Evolutionary conservation across 2,888 invertebrate genomes (phyloP), one percentile per base, ranked within the genome.

Genomic region (Lepeophtheirus nordmannii): DNA sequence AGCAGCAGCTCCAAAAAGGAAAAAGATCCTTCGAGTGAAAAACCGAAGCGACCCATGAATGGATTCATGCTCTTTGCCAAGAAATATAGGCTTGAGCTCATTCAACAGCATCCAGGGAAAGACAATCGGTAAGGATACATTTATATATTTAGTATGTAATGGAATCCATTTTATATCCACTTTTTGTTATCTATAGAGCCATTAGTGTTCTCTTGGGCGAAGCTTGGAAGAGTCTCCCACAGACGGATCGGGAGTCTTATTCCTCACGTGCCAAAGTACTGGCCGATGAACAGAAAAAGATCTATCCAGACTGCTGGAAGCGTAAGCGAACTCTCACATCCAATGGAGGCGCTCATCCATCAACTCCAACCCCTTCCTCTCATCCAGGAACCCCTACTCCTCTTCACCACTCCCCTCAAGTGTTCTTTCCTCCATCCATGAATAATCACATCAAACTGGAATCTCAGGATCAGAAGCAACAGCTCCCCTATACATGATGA

Each of bases 51-150:
- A 56, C 80, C 80, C n/a, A 79, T 79, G 79, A 80, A 80, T 71
- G 79, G 78, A 1, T 80, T 79, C 71, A 76, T 80, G 74, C 71
- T 80, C 66, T 79, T 78, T 74, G 79, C 80, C 22, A 77, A 79
- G 70, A 74, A 75, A 62, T 75, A 75, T 68, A 71, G 79, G 17
- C 72, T 77, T 10, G 76, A 76, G 68, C 74, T 78, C 58, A 79
- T 78, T 46, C 77, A 78, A 69, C 73, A 74, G 69, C 76, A 75
- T 71, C 79, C 80, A 41, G 78, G 78, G 14, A 78, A 77, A 71
- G 79, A 79, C 69, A 80, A 79, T 71, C 75, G 79, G 79, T 79
- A 70, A 61, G 65, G 46, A 53, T 10, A 60, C 9, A 10, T 23
- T 22, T 20, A 11, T n/a, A 53, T 7, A 30, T 30, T 30, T 7